phyloP scores from a whole-genome alignment of 2,888 invertebrate species.

The Ornithoptera alexandrae region DNA sequence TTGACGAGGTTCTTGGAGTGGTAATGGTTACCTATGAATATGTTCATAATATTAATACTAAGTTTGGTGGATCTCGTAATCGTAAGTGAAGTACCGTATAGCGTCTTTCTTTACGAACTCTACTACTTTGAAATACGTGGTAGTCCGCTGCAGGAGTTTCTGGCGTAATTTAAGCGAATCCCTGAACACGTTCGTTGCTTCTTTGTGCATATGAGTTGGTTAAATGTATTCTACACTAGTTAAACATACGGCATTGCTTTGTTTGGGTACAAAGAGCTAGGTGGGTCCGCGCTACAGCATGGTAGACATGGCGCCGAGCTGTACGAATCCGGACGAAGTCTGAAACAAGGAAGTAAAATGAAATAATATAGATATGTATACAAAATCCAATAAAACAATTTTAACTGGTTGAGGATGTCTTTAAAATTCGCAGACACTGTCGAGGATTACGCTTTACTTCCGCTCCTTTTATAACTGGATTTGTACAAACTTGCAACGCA shows the following conservation, averaged over 20 bases:
- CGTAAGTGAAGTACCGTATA: constrained; percentile 70
- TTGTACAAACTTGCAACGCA: no score
- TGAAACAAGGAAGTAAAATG: constrained; percentile 32
- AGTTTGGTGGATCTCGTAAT: constrained; percentile 67
- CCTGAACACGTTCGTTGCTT: constrained; percentile 63
- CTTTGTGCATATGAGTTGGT: constrained; percentile 70
- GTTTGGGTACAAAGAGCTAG: no score
- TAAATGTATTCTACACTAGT: constrained; percentile 25
- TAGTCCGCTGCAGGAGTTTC: constrained; percentile 65
- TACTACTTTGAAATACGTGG: constrained; percentile 70
- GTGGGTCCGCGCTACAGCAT: no score
- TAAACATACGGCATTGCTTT: constrained; percentile 22
- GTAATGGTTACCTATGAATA: constrained; percentile 68
- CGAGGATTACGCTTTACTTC: neutral
- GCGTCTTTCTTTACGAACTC: constrained; percentile 77
- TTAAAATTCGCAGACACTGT: neutral
- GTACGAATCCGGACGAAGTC: constrained; percentile 13
- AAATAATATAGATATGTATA: no score
- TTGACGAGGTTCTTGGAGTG: constrained; percentile 72
- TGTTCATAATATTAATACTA: constrained; percentile 66
- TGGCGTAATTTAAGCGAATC: constrained; percentile 72
- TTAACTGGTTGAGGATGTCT: neutral
- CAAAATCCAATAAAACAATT: neutral
- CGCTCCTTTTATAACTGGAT: neutral
- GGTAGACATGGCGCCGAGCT: constrained; percentile 11